phyloP scores from a whole-genome alignment of 2,797 vertebrate species.

The Jordanella pulchra region DNA sequence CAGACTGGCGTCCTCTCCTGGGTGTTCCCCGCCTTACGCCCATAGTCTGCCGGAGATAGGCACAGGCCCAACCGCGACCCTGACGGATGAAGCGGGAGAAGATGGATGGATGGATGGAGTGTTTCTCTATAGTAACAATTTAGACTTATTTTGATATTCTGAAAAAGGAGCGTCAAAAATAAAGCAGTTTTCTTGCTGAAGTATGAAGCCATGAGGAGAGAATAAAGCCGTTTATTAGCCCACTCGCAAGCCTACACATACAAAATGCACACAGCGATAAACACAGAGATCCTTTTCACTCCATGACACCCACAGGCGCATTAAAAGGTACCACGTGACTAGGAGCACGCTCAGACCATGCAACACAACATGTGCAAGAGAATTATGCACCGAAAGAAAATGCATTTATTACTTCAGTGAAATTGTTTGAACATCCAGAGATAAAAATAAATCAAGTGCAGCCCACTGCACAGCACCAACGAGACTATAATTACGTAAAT shows the following conservation, averaged over 20 bases:
- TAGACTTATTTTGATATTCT: not conserved
- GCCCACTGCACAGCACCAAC: constrained; percentile 45
- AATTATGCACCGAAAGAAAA: constrained; percentile 42
- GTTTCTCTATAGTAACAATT: not conserved
- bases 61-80: too few relatives aligned
- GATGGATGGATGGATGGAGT: too few relatives aligned
- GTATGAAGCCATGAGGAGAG: constrained; percentile 34
- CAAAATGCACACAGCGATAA: constrained; percentile 31
- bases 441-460: constrained; percentile 54
- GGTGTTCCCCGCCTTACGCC: too few relatives aligned
- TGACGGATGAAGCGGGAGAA: too few relatives aligned
- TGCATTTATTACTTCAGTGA: constrained; percentile 28
- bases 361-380: constrained; percentile 40
- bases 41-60: too few relatives aligned
- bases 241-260: constrained; percentile 46
- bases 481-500: constrained; percentile 60
- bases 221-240: constrained; percentile 38
- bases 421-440: constrained; percentile 45
- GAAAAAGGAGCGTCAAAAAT: constrained; percentile 7
- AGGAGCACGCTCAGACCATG: constrained; percentile 21
- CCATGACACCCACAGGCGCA: constrained; percentile 58
- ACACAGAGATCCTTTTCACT: constrained; percentile 41
- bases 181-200: constrained; percentile 26
- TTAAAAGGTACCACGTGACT: constrained; percentile 29
- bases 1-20: too few relatives aligned